Evolutionary conservation across 2,888 invertebrate species (phyloP).

Genomic region (Ametastegia equiseti): DNA sequence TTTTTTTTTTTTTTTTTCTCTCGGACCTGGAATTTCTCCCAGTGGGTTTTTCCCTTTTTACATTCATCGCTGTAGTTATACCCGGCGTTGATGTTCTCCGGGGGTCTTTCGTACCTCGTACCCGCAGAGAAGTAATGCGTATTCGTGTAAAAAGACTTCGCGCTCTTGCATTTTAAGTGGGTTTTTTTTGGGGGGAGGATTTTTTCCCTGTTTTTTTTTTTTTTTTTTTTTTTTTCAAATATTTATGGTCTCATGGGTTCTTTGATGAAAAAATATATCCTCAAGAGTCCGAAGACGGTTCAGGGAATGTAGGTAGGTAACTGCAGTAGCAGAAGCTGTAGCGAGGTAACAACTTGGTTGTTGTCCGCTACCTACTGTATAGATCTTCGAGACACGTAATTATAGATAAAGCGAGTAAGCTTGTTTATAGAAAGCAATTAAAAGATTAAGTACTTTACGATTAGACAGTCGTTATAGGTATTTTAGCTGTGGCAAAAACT

Average conservation of each 20-base stretch:
- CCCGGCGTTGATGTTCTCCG: conserved; percentile 27
- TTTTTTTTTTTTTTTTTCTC: not conserved
- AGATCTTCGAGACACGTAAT: conserved; percentile 52
- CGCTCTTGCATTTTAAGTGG: not conserved
- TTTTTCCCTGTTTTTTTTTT: too few species aligned
- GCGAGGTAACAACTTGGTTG: conserved; percentile 14
- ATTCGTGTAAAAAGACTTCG: conserved; percentile 27
- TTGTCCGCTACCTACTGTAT: conserved; percentile 7
- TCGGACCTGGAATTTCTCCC: not conserved
- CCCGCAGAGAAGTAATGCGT: not conserved
- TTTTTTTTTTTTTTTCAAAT: not conserved
- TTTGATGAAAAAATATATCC: conserved; percentile 28
- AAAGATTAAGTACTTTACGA: conserved; percentile 57
- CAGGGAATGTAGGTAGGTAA: not conserved
- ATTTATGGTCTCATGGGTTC: not conserved
- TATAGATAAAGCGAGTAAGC: conserved; percentile 55
- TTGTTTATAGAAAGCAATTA: conserved; percentile 59
- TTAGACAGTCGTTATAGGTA: conserved; percentile 54
- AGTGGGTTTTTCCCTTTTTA: conserved; percentile 25
- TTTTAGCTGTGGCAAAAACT: not conserved
- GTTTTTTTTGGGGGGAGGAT: too few species aligned
- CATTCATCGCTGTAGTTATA: conserved; percentile 38
- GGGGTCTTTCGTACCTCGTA: not conserved
- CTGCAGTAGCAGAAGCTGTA: not conserved
- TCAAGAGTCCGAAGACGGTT: conserved; percentile 17